A percentile compares a stretch with the other conserved stretches of the same genome.
These are phyloP conservation scores for Microdon myrmicae DNA, from an alignment of 2,888 invertebrate genomes.

Conservation along the genomic window DNA sequence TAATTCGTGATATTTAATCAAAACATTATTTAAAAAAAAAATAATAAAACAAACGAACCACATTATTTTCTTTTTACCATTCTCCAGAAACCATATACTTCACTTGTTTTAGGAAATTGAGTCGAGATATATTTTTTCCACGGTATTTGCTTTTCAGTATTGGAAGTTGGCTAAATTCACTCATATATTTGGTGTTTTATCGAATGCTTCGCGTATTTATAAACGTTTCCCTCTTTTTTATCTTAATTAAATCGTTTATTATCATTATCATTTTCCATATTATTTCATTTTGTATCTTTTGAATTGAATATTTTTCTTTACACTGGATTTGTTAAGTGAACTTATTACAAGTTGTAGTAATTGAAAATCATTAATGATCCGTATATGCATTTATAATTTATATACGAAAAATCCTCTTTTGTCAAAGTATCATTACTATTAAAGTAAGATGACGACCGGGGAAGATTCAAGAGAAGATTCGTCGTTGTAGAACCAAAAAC, in stretches of 20 bases:
- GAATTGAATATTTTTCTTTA: too few relatives aligned
- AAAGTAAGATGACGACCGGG: too few relatives aligned
- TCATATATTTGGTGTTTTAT: slow-evolving; percentile 16
- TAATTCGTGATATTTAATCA: slow-evolving; percentile 1
- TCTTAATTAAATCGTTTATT: too few relatives aligned
- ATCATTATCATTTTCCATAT: too few relatives aligned
- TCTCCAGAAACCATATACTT: slow-evolving; percentile 11
- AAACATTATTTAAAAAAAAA: slow-evolving; percentile 22
- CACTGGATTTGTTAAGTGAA: too few relatives aligned
- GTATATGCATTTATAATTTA: too few relatives aligned
- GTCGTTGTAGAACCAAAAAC: too few relatives aligned
- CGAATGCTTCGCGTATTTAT: slow-evolving; percentile 20
- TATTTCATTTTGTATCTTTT: not conserved
- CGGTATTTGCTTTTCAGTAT: not conserved
- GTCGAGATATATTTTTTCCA: not conserved
- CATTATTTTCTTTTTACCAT: slow-evolving; percentile 13
- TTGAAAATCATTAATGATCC: too few relatives aligned
- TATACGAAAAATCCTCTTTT: slow-evolving; percentile 8
- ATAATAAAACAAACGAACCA: slow-evolving; percentile 5
- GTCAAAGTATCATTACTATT: too few relatives aligned
- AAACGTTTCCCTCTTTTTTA: slow-evolving; percentile 8
- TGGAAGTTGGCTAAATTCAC: slow-evolving; percentile 8
- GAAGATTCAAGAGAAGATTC: too few relatives aligned
- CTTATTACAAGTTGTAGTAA: too few relatives aligned
- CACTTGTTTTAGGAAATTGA: slow-evolving; percentile 5